Conservation (phyloP, 2,113 vertebrate species). For the Pseudopodoces humilis region DNA sequence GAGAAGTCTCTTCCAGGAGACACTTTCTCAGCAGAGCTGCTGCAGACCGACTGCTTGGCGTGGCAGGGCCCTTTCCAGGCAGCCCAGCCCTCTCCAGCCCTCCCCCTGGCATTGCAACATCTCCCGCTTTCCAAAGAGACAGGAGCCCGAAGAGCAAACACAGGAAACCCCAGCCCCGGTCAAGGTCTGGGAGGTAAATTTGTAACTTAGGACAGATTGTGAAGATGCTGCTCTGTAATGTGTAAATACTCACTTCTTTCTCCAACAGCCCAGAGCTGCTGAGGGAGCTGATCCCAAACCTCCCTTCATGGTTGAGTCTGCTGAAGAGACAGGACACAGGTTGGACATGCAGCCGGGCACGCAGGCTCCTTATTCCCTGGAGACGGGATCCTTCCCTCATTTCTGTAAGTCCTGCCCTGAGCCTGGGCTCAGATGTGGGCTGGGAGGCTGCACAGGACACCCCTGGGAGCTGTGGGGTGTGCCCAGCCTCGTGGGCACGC, state of each 20-base stretch:
- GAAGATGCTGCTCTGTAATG: constrained; percentile 13
- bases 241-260: constrained; percentile 23
- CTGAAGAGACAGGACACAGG: constrained; percentile 4
- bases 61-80: background rate
- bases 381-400: constrained; percentile 21
- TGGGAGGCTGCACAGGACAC: background rate
- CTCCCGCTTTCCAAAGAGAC: background rate
- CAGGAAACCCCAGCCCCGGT: constrained; percentile 27
- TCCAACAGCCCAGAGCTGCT: background rate
- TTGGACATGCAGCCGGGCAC: constrained; percentile 24
- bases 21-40: background rate
- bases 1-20: background rate
- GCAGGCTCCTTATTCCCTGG: constrained; percentile 13
- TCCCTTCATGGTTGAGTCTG: constrained; percentile 21
- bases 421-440: background rate
- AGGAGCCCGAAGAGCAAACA: constrained; percentile 32
- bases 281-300: background rate
- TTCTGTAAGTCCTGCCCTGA: constrained; percentile 55
- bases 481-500: background rate
- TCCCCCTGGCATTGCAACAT: constrained; percentile 55
- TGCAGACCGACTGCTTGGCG: rapidly evolving
- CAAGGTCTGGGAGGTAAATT: constrained; percentile 70
- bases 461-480: background rate
- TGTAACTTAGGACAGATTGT: constrained; percentile 40
- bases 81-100: constrained; percentile 23